Percentiles rank a stretch among this genome's conserved stretches.
Conservation (phyloP, 2,797 vertebrate species). For the Urosaurus nigricauda region DNA sequence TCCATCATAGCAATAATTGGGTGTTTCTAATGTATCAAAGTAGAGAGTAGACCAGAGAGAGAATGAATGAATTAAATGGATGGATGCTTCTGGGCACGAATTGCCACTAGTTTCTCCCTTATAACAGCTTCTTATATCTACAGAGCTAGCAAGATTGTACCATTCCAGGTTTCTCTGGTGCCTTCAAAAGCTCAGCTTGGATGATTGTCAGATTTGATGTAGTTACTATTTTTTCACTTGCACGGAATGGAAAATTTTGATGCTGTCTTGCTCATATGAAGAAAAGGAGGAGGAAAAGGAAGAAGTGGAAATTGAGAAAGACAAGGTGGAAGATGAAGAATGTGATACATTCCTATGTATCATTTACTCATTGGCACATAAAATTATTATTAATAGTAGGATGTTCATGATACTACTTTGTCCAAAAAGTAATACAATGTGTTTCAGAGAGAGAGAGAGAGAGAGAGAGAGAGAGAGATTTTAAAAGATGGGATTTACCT, state of each 20-base stretch:
- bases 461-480: too few species aligned
- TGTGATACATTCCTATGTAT: neutral
- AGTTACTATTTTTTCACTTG: neutral
- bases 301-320: neutral
- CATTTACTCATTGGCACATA: neutral
- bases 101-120: too few species aligned
- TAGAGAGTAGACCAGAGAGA: too few species aligned
- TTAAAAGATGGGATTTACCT: too few species aligned
- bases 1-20: too few species aligned
- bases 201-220: neutral
- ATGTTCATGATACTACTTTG: neutral
- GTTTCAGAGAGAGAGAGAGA: neutral
- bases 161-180: neutral
- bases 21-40: too few species aligned
- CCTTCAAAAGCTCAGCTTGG: neutral
- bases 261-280: too few species aligned
- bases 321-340: neutral
- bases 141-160: neutral
- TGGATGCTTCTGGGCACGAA: neutral
- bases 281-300: neutral
- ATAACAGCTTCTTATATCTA: too few species aligned
- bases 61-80: neutral
- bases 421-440: neutral
- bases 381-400: neutral
- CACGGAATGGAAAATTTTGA: neutral